These are phyloP conservation scores for Pseudorasbora parva DNA, from an alignment of 2,113 vertebrate species.

Conservation along the genomic window DNA sequence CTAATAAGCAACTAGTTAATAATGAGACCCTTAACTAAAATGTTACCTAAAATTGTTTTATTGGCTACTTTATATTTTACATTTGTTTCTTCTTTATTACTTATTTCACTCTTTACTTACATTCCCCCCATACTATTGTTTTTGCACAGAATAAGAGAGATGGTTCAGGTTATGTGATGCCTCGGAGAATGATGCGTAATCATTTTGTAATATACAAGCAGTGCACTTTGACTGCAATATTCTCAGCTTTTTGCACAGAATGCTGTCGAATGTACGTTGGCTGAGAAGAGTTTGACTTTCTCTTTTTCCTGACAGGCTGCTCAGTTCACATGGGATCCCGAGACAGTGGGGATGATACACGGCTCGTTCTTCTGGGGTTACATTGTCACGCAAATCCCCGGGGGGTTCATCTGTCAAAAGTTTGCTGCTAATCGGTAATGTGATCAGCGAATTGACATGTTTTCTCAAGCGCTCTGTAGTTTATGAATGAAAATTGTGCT, in stretches of 20 bases:
- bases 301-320: slow-evolving; percentile 76
- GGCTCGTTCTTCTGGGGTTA: slow-evolving; percentile 97
- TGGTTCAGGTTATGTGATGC: neutral
- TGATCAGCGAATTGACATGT: neutral
- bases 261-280: neutral
- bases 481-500: neutral
- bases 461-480: neutral
- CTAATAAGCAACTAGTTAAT: too few relatives aligned
- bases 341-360: slow-evolving; percentile 93
- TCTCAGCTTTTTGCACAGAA: neutral
- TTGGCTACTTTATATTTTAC: neutral
- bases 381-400: slow-evolving; percentile 92
- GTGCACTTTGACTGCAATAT: neutral
- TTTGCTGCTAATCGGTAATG: slow-evolving; percentile 91
- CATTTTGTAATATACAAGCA: neutral
- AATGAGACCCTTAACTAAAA: too few relatives aligned
- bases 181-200: neutral
- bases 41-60: neutral
- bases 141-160: slow-evolving; percentile 8
- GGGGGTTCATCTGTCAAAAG: slow-evolving; percentile 91
- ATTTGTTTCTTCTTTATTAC: neutral
- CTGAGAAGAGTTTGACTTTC: neutral
- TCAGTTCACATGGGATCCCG: slow-evolving; percentile 91
- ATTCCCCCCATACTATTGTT: neutral
- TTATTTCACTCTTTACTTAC: too few relatives aligned